These are phyloP conservation scores for Peribatodes rhomboidaria DNA, from an alignment of 2,888 invertebrate species.

Conservation along the genomic window DNA sequence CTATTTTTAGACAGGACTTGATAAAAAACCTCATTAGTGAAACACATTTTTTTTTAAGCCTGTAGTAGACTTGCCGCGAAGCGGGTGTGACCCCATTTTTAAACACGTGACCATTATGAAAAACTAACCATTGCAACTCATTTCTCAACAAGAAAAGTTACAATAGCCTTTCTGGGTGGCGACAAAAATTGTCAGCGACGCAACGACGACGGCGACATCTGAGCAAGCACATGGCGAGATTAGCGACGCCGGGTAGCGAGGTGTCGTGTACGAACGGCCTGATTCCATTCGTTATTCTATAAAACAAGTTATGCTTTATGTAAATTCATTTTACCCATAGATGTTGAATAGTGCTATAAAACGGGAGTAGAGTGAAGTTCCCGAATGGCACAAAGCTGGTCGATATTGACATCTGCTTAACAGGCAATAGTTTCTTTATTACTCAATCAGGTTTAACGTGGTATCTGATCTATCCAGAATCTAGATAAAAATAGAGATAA, in stretches of 20 bases:
- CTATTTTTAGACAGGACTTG: too few species aligned
- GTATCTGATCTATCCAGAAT: background rate
- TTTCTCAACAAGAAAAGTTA: too few species aligned
- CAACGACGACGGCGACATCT: background rate
- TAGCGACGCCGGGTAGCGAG: background rate
- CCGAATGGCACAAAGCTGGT: background rate
- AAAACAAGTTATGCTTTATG: conserved; percentile 71
- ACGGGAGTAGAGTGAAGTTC: background rate
- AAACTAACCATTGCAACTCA: too few species aligned
- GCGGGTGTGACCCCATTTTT: too few species aligned
- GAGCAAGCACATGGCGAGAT: background rate
- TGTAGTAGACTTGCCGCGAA: too few species aligned
- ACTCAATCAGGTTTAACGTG: background rate
- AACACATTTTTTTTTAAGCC: too few species aligned
- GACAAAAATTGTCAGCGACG: too few species aligned
- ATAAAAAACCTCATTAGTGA: too few species aligned
- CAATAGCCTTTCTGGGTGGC: too few species aligned
- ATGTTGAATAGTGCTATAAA: conserved; percentile 3
- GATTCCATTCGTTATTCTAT: conserved; percentile 79
- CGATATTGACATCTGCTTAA: background rate
- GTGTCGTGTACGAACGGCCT: conserved; percentile 33
- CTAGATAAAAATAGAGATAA: too few species aligned
- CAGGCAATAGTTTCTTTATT: background rate
- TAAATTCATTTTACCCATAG: conserved; percentile 56
- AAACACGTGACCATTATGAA: too few species aligned